Evolutionary conservation across 2,797 vertebrate species (phyloP), one percentile per base, ranked within the genome.

Genomic region (Chelon auratus): DNA sequence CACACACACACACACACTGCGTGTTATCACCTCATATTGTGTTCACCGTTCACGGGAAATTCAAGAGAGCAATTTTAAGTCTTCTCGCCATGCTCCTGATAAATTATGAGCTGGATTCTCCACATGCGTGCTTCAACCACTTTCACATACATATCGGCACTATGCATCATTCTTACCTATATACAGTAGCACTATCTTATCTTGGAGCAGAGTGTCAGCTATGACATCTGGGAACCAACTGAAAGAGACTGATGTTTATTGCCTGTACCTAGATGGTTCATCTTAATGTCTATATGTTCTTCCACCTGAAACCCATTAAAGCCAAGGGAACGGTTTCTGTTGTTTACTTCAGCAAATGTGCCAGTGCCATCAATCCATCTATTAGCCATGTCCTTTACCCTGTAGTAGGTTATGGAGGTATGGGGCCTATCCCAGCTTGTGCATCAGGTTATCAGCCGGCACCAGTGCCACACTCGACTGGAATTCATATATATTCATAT

Each of bases 151-250:
- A 51, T 33, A 14, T 43, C 43, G 18, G 14, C 17, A 4, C 36
- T 14, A 62, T 63, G 37, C 52, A 58, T 72, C 55, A 30, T 22
- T 54, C 48, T 50, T 57, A 30, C 26, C 52, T 17, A 43, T 14
- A 26, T 52, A 53, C 33, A 15, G 57, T 6, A 11, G 39, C 33
- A 17, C 57, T 57, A 70, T 81, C 78, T 83, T 71, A 88, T 83
- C 70, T 66, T 9, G 10, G 40, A 10, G 61, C 40, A 43, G 15
- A 11, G 15, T 42, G 20, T 56, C 10, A 15, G 59, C 64, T 42
- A 5, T 36, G 43, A 45, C 4, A 47, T 68, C 39, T 40, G 61
- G 58, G 37, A 59, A 54, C 62, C n/a, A 22, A 68, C 13, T 39
- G 39, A 20, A 12, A 24, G 42, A 47, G 17, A 11, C 9, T 0